phyloP scores from a whole-genome alignment of 92 coral and sea anemone genomes.

The Galaxea fascicularis region DNA sequence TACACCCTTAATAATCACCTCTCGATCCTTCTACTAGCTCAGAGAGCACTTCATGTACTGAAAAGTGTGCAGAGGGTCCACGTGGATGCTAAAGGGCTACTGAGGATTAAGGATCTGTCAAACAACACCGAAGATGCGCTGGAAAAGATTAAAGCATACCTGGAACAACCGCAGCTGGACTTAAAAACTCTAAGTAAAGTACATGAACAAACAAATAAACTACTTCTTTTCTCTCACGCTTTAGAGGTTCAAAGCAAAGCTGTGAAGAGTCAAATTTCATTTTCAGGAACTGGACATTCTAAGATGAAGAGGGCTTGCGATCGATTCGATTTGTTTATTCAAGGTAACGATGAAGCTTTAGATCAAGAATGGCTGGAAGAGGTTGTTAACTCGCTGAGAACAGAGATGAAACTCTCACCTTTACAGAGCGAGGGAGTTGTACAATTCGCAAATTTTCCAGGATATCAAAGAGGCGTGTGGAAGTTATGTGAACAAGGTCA shows the following conservation, averaged over 20 bases:
- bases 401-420: slow-evolving; percentile 1
- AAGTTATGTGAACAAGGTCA: slow-evolving; percentile 21
- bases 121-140: not conserved
- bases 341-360: slow-evolving; percentile 26
- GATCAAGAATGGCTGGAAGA: not conserved
- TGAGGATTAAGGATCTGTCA: not conserved
- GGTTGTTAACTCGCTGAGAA: slow-evolving; percentile 10
- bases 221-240: not conserved
- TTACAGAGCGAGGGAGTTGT: not conserved
- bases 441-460: slow-evolving; percentile 35
- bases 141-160: slow-evolving; percentile 13
- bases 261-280: not conserved
- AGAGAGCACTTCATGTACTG: not conserved
- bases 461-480: slow-evolving; percentile 23
- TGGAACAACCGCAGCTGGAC: slow-evolving; percentile 18
- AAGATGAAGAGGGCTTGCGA: not conserved
- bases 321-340: slow-evolving; percentile 12
- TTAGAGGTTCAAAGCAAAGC: slow-evolving; percentile 24
- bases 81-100: not conserved
- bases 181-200: slow-evolving; percentile 9
- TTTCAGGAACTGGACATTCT: not conserved
- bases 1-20: slow-evolving; percentile 8
- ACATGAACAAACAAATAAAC: slow-evolving; percentile 5
- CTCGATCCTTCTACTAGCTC: not conserved
- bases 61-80: not conserved